Conservation (phyloP, 2,797 vertebrate species). For the Premnoplex brunnescens region DNA sequence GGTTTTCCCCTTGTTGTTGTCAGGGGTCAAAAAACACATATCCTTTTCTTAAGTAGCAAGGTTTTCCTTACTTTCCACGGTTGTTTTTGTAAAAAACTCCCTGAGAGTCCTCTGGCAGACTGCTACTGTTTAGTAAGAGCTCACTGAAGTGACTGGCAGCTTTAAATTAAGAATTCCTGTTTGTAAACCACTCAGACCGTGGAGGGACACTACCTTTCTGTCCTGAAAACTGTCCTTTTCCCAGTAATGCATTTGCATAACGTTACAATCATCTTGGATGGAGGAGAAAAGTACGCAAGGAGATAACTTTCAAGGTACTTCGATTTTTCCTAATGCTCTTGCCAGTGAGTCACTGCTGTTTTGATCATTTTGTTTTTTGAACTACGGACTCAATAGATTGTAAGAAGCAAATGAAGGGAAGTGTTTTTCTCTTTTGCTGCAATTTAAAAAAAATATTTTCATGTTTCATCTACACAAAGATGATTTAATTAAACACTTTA, state of each 20-base stretch:
- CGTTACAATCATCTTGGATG: background rate
- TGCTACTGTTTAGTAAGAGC: background rate
- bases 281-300: background rate
- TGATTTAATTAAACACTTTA: constrained; percentile 70
- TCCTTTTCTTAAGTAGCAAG: background rate
- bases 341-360: constrained; percentile 36
- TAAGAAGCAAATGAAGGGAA: background rate
- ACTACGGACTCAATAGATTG: constrained; percentile 26
- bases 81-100: background rate
- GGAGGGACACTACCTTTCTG: background rate
- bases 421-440: background rate
- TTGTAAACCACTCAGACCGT: background rate
- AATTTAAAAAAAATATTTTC: constrained; percentile 42
- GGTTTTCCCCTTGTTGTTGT: background rate
- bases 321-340: constrained; percentile 34
- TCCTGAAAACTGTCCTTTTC: background rate
- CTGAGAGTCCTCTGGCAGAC: background rate
- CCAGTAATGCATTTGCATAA: background rate
- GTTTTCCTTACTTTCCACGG: background rate
- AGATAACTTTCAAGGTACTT: constrained; percentile 4
- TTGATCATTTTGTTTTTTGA: constrained; percentile 45
- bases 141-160: background rate
- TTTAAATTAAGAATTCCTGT: background rate
- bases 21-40: background rate
- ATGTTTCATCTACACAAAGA: constrained; percentile 49